Percentiles rank a stretch among this genome's conserved stretches.
These are phyloP conservation scores for Agrypnus murinus DNA, from an alignment of 2,888 invertebrate genomes.

Conservation along the genomic window DNA sequence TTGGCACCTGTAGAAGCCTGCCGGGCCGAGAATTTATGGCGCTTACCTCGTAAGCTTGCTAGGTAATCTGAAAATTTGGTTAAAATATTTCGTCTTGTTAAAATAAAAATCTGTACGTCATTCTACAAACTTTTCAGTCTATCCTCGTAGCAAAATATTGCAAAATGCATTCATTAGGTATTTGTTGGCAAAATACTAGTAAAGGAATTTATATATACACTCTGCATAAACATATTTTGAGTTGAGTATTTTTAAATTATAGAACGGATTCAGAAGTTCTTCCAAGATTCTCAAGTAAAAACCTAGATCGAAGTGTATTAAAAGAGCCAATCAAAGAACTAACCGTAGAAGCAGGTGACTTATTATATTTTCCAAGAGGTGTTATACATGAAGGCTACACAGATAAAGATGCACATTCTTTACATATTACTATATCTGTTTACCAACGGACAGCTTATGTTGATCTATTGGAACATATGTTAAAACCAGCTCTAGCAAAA, in stretches of 20 bases:
- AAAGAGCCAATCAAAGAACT: conserved; percentile 87
- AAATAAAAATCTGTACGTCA: too few species aligned
- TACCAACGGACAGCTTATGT: conserved; percentile 94
- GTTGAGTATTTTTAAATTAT: conserved; percentile 40
- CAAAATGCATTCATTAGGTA: too few species aligned
- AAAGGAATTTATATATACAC: too few species aligned
- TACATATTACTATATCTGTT: conserved; percentile 95
- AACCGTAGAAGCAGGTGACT: conserved; percentile 88
- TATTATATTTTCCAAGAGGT: conserved; percentile 95
- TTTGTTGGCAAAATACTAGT: too few species aligned
- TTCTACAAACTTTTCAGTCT: too few species aligned
- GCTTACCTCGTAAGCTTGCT: too few species aligned
- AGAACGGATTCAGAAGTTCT: conserved; percentile 78
- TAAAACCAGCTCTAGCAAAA: conserved; percentile 83
- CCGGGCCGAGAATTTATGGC: too few species aligned
- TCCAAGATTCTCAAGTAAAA: conserved; percentile 88
- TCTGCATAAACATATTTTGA: not conserved
- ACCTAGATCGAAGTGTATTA: conserved; percentile 83
- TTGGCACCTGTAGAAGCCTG: too few species aligned
- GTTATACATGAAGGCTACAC: conserved; percentile 91
- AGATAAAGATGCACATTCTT: conserved; percentile 86
- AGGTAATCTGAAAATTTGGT: too few species aligned
- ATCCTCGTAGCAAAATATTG: too few species aligned
- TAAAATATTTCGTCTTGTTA: too few species aligned
- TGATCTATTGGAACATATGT: conserved; percentile 87